Base-by-base conservation (phyloP, 2,888 invertebrate genomes). In the Mythimna ferrago region DNA sequence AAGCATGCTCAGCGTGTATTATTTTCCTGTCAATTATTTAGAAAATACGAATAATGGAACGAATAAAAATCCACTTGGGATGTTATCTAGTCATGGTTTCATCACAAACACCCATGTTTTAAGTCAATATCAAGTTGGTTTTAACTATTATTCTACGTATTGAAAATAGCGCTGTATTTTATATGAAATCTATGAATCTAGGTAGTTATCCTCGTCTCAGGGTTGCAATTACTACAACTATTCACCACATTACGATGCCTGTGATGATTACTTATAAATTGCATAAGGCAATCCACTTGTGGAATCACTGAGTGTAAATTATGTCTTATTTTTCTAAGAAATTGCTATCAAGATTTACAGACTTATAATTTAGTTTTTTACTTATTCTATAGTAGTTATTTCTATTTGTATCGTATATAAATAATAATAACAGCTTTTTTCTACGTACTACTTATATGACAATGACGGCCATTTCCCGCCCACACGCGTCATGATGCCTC, bases 391-490 rank as follows among this genome's bases (percentile, higher is more conserved):
- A 58, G 32, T 58, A 64, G 41, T n/a, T 68, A 63, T 68, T 74
- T n/a, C 14, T 72, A 56, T 66, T 78, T 64, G 68, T 63, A 71
- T 65, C 21, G 32, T 41, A 72, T 58, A 76, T 80, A 73, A 69
- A 65, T 72, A 57, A 65, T 67, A 63, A 73, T 41, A 64, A 56
- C 10, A 53, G 60, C 19, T 44, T 71, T 83, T 78, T 80, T 81
- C 51, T 73, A 26, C 60, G 44, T 66, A 69, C 69, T 76, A 77
- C 62, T 51, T 26, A 65, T 61, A 66, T 73, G 78, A 83, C 84
- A 86, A 80, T 85, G 87, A 82, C 73, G 66, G 64, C 63, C 6
- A 57, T 65, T 68, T 60, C 56, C 78, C 82, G 80, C 87, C 80
- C 84, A 80, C 85, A 53, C 76, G 48, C 69, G 65, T 56, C 73